These are phyloP conservation scores for Labeo rohita DNA, from an alignment of 2,113 vertebrate species.

Conservation along the genomic window DNA sequence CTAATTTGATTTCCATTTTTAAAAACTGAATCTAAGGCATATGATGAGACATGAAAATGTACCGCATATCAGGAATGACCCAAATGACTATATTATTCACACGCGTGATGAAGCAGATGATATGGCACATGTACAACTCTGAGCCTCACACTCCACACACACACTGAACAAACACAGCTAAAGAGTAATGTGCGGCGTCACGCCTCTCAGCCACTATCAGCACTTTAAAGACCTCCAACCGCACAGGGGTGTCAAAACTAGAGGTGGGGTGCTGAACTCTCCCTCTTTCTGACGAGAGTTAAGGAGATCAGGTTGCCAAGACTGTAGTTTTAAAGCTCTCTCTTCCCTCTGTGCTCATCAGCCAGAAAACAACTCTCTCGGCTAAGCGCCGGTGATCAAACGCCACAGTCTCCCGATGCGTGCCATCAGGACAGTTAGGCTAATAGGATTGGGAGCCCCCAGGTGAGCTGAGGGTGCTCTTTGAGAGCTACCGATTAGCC, in stretches of 20 bases:
- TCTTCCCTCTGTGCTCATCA: constrained; percentile 60
- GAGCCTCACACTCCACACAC: not conserved
- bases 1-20: not conserved
- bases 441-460: constrained; percentile 83
- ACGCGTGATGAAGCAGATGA: constrained; percentile 19
- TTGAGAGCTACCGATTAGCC: constrained; percentile 74
- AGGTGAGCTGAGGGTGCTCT: constrained; percentile 78
- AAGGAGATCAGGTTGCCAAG: constrained; percentile 75
- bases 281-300: constrained; percentile 74
- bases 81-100: constrained; percentile 31
- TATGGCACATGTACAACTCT: not conserved
- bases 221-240: constrained; percentile 69
- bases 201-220: constrained; percentile 68
- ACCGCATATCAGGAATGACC: constrained; percentile 1
- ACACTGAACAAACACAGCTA: constrained; percentile 37
- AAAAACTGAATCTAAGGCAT: not conserved
- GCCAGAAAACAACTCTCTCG: constrained; percentile 77
- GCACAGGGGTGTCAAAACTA: constrained; percentile 64
- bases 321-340: constrained; percentile 64
- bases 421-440: constrained; percentile 76
- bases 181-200: constrained; percentile 62
- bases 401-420: constrained; percentile 67
- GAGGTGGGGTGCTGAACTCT: constrained; percentile 72
- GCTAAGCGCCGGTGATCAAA: constrained; percentile 82
- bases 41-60: not conserved